Conservation (phyloP, 1,140 invertebrate species). For the Yoshiicerus persimilis region DNA sequence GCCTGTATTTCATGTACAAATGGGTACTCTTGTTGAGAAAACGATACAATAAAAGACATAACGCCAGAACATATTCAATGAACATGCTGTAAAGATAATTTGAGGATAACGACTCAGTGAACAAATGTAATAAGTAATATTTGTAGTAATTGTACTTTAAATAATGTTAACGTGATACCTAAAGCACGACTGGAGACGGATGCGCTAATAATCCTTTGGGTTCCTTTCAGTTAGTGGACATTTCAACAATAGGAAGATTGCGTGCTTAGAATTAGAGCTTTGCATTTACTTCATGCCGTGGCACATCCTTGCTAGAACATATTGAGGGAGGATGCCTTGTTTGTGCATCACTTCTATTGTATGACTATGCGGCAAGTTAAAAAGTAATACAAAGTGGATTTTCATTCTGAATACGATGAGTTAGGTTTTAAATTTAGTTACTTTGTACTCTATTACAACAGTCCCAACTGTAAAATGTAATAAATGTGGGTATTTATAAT, state of each 20-base stretch:
- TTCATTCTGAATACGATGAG: background rate
- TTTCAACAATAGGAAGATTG: background rate
- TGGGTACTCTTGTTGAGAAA: background rate
- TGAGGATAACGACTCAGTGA: background rate
- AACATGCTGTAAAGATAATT: background rate
- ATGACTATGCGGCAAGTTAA: background rate
- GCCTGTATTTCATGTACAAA: background rate
- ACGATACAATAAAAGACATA: background rate
- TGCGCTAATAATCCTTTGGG: slow-evolving; percentile 17
- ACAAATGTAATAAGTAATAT: background rate
- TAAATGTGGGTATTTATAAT: background rate
- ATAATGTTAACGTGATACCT: slow-evolving; percentile 6
- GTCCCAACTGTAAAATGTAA: too few relatives aligned
- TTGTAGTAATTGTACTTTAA: background rate
- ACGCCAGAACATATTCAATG: background rate
- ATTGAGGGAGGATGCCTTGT: background rate
- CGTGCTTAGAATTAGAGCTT: background rate
- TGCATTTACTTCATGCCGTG: too few relatives aligned
- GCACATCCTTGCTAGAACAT: background rate
- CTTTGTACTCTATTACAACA: too few relatives aligned
- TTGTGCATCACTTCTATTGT: background rate
- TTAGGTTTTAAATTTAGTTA: too few relatives aligned
- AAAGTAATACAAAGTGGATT: background rate
- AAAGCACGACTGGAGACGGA: slow-evolving; percentile 22
- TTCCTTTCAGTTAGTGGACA: background rate